These are phyloP conservation scores for Turnix velox DNA, from an alignment of 2,113 vertebrate genomes.

Conservation along the genomic window DNA sequence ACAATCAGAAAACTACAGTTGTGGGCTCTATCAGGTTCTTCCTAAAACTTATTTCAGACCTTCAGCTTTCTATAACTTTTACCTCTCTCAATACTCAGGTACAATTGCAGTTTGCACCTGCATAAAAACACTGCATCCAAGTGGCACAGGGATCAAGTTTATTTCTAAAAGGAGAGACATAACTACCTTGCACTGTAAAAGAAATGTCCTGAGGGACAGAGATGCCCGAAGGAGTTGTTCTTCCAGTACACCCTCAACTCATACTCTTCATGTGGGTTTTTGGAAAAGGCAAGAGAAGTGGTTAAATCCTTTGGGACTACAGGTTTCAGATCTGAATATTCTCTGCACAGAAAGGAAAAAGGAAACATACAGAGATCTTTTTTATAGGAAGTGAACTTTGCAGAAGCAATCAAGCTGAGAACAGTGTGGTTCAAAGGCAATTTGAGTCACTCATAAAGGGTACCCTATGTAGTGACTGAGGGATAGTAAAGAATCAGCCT, in stretches of 20 bases:
- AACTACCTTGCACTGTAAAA: background rate
- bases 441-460: background rate
- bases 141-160: background rate
- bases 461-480: background rate
- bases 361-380: background rate
- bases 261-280: background rate
- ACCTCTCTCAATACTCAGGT: background rate
- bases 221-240: background rate
- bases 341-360: background rate
- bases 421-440: background rate
- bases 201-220: background rate
- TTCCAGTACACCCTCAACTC: background rate
- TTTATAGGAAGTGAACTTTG: background rate
- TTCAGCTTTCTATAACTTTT: background rate
- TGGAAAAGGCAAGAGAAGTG: background rate
- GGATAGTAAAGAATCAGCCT: background rate
- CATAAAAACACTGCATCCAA: background rate
- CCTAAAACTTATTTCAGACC: background rate
- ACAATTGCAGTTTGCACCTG: background rate
- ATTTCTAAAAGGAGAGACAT: background rate
- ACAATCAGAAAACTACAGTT: background rate
- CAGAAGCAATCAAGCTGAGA: background rate
- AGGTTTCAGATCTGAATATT: background rate
- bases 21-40: background rate
- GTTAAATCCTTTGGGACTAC: background rate